Evolutionary conservation across 1,140 invertebrate genomes (phyloP).

Genomic region (Vanessa atalanta): DNA sequence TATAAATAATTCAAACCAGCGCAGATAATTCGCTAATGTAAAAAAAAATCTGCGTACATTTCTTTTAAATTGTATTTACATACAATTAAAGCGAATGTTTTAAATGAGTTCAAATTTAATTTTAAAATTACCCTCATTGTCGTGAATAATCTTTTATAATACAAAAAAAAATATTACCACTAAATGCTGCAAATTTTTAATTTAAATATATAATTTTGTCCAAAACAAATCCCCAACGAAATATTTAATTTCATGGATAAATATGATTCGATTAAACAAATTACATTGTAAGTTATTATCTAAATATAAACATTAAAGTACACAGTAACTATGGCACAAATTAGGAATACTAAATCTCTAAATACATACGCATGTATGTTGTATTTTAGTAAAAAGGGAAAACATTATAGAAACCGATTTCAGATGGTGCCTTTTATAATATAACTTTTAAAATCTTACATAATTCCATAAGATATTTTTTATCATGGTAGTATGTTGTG

Average conservation of each 20-base stretch:
- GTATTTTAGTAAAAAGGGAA: not conserved
- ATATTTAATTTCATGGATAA: not conserved
- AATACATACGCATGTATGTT: not conserved
- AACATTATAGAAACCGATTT: not conserved
- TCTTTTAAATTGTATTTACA: not conserved
- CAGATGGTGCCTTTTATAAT: not conserved
- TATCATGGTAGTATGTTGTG: not conserved
- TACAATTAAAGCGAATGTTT: no score
- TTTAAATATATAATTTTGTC: slow-evolving; percentile 33
- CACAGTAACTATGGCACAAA: slow-evolving; percentile 52
- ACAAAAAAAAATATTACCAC: no score
- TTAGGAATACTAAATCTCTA: slow-evolving; percentile 40
- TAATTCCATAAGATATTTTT: not conserved
- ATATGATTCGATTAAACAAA: not conserved
- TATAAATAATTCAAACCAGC: not conserved
- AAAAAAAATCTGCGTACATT: not conserved
- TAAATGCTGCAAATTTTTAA: slow-evolving; percentile 8
- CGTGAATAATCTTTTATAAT: no score
- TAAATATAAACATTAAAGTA: slow-evolving; percentile 17
- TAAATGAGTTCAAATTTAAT: no score
- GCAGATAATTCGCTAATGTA: not conserved
- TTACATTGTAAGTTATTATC: slow-evolving; percentile 3
- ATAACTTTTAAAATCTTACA: not conserved
- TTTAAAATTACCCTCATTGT: no score
- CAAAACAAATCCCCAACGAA: not conserved